A percentile compares a stretch with the other conserved stretches of the same genome.
Conservation (phyloP, 2,113 vertebrate species). For the Alectura lathami region DNA sequence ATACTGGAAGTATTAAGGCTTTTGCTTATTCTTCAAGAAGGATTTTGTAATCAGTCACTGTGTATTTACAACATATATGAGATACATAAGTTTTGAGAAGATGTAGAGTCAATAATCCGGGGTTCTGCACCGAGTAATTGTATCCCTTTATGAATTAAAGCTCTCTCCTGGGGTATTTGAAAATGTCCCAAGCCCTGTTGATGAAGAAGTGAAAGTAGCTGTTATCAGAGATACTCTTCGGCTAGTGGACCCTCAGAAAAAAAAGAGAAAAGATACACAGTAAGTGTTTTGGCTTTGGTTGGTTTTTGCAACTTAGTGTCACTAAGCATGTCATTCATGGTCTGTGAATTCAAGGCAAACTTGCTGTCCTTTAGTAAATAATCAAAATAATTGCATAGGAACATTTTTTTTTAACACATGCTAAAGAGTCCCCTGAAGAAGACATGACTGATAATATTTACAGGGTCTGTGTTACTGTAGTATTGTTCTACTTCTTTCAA, state of each 20-base stretch:
- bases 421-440: background rate
- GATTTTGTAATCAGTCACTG: background rate
- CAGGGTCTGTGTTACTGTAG: background rate
- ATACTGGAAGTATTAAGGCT: background rate
- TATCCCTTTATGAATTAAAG: conserved; percentile 72
- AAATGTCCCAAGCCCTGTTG: conserved; percentile 91
- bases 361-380: background rate
- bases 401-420: background rate
- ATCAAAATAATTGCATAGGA: background rate
- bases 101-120: background rate
- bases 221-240: conserved; percentile 96
- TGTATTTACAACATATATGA: background rate
- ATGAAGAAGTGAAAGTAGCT: conserved; percentile 93
- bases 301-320: background rate
- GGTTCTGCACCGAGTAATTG: background rate
- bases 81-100: background rate
- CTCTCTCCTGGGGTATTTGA: conserved; percentile 92
- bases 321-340: background rate
- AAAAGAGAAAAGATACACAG: conserved; percentile 70
- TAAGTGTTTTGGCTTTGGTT: conserved; percentile 57
- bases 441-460: background rate
- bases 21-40: background rate
- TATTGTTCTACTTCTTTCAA: background rate
- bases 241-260: conserved; percentile 87
- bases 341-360: background rate